These are phyloP conservation scores for Ataeniobius toweri DNA, from an alignment of 2,797 vertebrate species.

Conservation along the genomic window DNA sequence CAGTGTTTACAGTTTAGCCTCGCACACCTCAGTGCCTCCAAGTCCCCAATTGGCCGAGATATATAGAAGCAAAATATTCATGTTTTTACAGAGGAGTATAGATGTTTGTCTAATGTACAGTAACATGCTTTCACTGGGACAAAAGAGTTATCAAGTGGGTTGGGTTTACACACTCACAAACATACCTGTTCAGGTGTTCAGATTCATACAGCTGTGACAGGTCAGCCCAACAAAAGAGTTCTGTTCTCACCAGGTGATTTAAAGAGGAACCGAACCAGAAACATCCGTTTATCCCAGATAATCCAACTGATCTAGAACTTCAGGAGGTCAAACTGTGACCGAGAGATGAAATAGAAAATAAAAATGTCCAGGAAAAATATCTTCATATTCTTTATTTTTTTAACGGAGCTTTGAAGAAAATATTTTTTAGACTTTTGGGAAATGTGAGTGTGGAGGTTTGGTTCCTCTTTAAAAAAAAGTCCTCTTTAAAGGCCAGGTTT, in stretches of 20 bases:
- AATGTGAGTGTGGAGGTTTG: conserved; percentile 1
- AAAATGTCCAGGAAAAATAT: not conserved
- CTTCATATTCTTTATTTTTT: not conserved
- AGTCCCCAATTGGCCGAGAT: conserved; percentile 9
- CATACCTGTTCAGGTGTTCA: conserved; percentile 29
- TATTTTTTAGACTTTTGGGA: not conserved
- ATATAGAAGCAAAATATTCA: conserved; percentile 63
- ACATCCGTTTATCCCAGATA: not conserved
- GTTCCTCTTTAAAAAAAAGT: conserved; percentile 33
- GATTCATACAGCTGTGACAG: conserved; percentile 1
- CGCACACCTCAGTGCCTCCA: conserved; percentile 10
- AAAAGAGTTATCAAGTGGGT: conserved; percentile 9
- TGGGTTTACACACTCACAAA: conserved; percentile 29
- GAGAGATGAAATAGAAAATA: not conserved
- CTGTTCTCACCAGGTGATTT: not conserved
- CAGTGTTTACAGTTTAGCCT: conserved; percentile 43
- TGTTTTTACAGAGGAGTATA: conserved; percentile 63
- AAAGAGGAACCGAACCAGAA: conserved; percentile 35
- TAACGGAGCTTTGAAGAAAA: not conserved
- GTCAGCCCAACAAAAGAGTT: not conserved
- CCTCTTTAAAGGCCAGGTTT: not conserved
- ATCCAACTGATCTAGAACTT: not conserved
- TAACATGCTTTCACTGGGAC: conserved; percentile 42
- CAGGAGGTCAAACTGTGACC: not conserved
- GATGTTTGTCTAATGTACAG: conserved; percentile 54